phyloP scores from a whole-genome alignment of 1,140 invertebrate genomes.

The Aphelinus atriplicis region DNA sequence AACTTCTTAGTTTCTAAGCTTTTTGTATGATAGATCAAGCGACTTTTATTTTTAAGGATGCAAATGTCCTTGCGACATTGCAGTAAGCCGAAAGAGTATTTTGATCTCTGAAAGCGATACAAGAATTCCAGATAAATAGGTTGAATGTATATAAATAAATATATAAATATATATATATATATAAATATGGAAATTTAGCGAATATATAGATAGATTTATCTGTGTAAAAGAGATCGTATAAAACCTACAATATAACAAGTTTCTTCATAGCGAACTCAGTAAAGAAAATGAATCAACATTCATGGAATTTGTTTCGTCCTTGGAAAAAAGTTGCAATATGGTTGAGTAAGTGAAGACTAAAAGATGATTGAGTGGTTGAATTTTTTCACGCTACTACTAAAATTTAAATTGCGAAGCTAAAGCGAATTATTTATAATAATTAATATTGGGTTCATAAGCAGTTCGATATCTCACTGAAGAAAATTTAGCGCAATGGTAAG shows the following conservation, averaged over 20 bases:
- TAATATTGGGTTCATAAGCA: background rate
- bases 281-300: conserved; percentile 21
- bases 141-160: conserved; percentile 26
- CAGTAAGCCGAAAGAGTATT: conserved; percentile 21
- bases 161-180: conserved; percentile 26
- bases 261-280: conserved; percentile 10
- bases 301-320: conserved; percentile 29
- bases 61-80: conserved; percentile 26
- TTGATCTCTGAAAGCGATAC: conserved; percentile 33
- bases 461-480: background rate
- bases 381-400: background rate
- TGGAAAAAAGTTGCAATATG: conserved; percentile 10
- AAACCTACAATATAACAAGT: conserved; percentile 4
- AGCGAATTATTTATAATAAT: background rate
- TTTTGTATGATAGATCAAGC: conserved; percentile 55
- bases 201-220: conserved; percentile 10
- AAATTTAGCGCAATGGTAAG: conserved; percentile 16
- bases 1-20: conserved; percentile 52
- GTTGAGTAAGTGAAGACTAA: background rate
- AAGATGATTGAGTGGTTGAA: conserved; percentile 2
- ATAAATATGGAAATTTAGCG: conserved; percentile 6
- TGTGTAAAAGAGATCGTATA: conserved; percentile 23
- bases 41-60: conserved; percentile 36
- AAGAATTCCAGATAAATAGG: conserved; percentile 32
- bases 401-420: background rate